phyloP scores from a whole-genome alignment of 92 coral and sea anemone genomes.

The Porites divaricata region DNA sequence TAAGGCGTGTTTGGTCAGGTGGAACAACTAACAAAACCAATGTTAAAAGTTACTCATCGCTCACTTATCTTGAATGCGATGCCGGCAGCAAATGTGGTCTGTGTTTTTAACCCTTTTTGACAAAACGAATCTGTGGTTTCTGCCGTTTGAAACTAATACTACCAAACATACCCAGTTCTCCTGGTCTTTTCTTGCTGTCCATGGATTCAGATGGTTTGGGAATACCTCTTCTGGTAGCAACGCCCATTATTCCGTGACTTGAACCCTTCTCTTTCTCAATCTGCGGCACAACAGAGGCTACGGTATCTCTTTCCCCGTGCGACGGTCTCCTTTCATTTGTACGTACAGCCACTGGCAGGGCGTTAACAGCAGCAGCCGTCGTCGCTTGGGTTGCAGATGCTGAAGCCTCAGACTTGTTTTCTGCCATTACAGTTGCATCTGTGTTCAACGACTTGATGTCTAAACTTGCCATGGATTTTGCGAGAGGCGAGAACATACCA shows the following conservation, averaged over 20 bases:
- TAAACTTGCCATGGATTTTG: constrained; percentile 74
- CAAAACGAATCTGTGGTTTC: background rate
- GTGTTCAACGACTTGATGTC: constrained; percentile 55
- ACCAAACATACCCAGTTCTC: constrained; percentile 18
- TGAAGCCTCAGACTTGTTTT: background rate
- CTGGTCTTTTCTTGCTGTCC: constrained; percentile 40
- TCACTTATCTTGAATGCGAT: no score
- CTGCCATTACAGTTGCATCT: constrained; percentile 4
- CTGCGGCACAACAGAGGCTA: background rate
- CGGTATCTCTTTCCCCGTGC: background rate
- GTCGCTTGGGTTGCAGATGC: background rate
- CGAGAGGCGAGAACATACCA: constrained; percentile 37
- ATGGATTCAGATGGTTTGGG: background rate
- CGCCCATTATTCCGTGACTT: background rate
- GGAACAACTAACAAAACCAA: no score
- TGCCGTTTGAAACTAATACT: background rate
- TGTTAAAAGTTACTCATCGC: no score
- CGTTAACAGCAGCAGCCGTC: background rate
- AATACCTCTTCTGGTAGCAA: background rate
- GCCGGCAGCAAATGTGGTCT: no score
- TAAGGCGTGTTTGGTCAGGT: no score
- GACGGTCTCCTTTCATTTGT: background rate
- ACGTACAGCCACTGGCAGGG: background rate
- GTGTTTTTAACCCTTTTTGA: no score
- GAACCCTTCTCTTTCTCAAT: background rate